Evolutionary conservation across 2,888 invertebrate genomes (phyloP), one percentile per base, ranked within the genome.

Genomic region (Scaptomyza parva): DNA sequence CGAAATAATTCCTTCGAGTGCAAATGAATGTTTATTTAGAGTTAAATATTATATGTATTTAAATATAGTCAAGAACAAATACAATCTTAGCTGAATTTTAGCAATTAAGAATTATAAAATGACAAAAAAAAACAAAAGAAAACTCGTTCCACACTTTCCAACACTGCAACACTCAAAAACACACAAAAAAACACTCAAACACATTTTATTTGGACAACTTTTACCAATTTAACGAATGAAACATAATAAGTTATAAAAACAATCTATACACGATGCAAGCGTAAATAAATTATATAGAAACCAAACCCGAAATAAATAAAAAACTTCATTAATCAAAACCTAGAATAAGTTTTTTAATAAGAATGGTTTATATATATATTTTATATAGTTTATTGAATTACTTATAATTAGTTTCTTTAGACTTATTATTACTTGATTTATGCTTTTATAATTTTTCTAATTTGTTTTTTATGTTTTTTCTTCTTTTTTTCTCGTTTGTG

Each of bases 261-360:
- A 70, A 72, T 60, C 50, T 44, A 65, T 69, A 86, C 69, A 83
- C 75, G 58, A 74, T 26, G 70, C 87, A 82, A 70, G 62, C 80
- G 86, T 86, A 64, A 82, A 84, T 78, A 80, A 82, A 77, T 81
- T 82, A 82, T 84, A 84, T 84, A 88, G 74, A 76, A 74, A 53
- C 37, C 65, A 80, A 86, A 73, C 44, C 39, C 45, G 14, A 79
- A 80, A 78, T 79, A 84, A 78, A 89, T 86, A 30, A 88, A 89
- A 89, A 88, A 89, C 69, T 88, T 88, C 78, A 89, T 78, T 86
- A 85, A 83, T 86, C 88, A 81, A 81, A 72, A 41, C 11, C 11
- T 11, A 7, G 41, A 58, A 9, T 8, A 11, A 39, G 20, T 28
- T 30, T 53, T 44, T 47, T 51, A 5, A 18, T 7, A 26, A 1